phyloP scores from a whole-genome alignment of 2,113 vertebrate genomes.

The Murina feae region DNA sequence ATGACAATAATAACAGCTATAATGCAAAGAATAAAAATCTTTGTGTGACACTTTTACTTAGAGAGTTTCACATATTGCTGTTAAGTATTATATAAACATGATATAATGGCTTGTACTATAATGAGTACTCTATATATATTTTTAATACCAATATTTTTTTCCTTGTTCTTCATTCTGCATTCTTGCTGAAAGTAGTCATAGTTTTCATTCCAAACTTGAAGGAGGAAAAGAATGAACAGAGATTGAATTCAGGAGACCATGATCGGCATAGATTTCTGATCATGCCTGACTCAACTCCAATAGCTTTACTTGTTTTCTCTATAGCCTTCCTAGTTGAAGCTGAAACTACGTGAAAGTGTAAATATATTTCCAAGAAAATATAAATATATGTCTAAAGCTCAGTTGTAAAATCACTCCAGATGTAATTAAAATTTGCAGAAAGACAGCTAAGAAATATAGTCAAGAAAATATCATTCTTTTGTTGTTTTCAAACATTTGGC shows the following conservation, averaged over 20 bases:
- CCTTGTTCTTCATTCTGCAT: constrained; percentile 9
- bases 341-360: background rate
- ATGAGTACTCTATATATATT: background rate
- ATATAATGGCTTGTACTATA: background rate
- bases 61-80: background rate
- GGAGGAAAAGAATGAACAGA: constrained; percentile 3
- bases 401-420: background rate
- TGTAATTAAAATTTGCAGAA: constrained; percentile 23
- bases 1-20: constrained; percentile 42
- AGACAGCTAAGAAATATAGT: background rate
- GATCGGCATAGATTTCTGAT: background rate
- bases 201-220: background rate
- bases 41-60: constrained; percentile 19
- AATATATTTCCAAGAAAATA: constrained; percentile 14
- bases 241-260: background rate
- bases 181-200: constrained; percentile 9
- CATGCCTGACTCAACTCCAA: background rate
- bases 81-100: constrained; percentile 36
- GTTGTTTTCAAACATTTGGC: background rate
- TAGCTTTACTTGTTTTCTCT: background rate
- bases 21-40: constrained; percentile 42
- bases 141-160: background rate
- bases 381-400: background rate
- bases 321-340: background rate
- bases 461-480: constrained; percentile 12